Conservation (phyloP, 2,113 vertebrate genomes). For the Dasyornis broadbenti region DNA sequence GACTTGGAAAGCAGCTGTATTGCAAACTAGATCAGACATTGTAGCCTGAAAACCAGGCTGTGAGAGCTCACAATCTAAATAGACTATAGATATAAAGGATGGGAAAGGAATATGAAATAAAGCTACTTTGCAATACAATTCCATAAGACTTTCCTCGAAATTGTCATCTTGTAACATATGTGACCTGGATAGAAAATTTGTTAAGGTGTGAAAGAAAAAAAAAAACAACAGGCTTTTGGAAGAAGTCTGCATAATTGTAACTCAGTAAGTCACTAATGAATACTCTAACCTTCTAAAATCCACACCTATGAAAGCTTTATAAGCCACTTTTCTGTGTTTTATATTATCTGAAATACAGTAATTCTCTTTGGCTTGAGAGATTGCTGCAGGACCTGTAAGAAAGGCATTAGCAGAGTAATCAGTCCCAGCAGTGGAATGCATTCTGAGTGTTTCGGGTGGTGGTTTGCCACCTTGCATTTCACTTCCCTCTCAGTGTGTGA, state of each 20-base stretch:
- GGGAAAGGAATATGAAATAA: neutral
- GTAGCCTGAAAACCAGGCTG: neutral
- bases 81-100: neutral
- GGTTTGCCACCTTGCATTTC: neutral
- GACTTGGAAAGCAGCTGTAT: neutral
- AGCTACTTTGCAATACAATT: neutral
- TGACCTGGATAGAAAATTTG: neutral
- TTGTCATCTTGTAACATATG: neutral
- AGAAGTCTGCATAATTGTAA: fast-evolving
- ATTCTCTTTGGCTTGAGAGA: neutral
- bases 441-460: neutral
- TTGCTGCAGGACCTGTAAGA: neutral
- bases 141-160: neutral
- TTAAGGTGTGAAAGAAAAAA: neutral
- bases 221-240: neutral
- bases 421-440: neutral
- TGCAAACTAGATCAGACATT: neutral
- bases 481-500: neutral
- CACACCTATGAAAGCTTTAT: neutral
- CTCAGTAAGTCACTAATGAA: neutral
- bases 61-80: neutral
- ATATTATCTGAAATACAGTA: neutral
- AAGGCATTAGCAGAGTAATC: neutral
- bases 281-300: neutral
- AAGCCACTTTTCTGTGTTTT: neutral